These are phyloP conservation scores for Tricholauxania praeusta DNA, from an alignment of 2,888 invertebrate species.

Conservation along the genomic window DNA sequence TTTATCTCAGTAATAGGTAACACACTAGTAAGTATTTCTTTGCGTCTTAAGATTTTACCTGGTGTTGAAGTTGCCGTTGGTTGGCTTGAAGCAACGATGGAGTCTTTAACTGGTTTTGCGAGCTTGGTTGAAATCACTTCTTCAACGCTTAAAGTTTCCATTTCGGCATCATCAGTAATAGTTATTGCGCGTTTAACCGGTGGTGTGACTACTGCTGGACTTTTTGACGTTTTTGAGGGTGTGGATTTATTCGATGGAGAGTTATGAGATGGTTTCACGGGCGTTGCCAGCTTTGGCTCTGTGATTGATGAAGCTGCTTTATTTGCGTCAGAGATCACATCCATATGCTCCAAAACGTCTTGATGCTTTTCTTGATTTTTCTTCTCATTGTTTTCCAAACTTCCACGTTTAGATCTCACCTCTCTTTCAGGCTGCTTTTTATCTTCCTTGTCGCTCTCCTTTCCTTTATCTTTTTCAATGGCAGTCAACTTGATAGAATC, in stretches of 20 bases:
- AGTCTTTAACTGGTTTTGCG: slow-evolving; percentile 1
- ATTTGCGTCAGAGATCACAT: slow-evolving; percentile 9
- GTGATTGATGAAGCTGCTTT: slow-evolving; percentile 3
- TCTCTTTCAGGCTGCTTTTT: slow-evolving; percentile 31
- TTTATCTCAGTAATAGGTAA: slow-evolving; percentile 55
- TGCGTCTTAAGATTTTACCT: slow-evolving; percentile 50
- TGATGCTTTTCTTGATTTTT: slow-evolving; percentile 36
- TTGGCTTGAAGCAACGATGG: slow-evolving; percentile 5
- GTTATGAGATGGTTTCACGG: slow-evolving; percentile 22
- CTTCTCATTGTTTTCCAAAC: slow-evolving; percentile 35
- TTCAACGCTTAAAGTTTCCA: slow-evolving; percentile 56
- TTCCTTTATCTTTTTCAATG: slow-evolving; percentile 8
- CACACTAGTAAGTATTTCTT: slow-evolving; percentile 16
- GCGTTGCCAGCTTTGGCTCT: slow-evolving; percentile 23
- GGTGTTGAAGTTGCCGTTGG: slow-evolving; percentile 62
- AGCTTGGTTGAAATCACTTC: slow-evolving; percentile 53
- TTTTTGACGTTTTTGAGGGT: slow-evolving; percentile 34
- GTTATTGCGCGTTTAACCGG: slow-evolving; percentile 37
- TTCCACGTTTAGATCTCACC: slow-evolving; percentile 31
- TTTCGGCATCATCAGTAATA: slow-evolving; percentile 57
- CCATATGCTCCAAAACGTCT: slow-evolving; percentile 19
- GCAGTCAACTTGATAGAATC: slow-evolving; percentile 35
- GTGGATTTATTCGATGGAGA: slow-evolving; percentile 34
- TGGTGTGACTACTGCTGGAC: not conserved
- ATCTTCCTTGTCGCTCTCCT: slow-evolving; percentile 32